phyloP scores from a whole-genome alignment of 2,888 invertebrate genomes.

The Platerodrilus igneus region DNA sequence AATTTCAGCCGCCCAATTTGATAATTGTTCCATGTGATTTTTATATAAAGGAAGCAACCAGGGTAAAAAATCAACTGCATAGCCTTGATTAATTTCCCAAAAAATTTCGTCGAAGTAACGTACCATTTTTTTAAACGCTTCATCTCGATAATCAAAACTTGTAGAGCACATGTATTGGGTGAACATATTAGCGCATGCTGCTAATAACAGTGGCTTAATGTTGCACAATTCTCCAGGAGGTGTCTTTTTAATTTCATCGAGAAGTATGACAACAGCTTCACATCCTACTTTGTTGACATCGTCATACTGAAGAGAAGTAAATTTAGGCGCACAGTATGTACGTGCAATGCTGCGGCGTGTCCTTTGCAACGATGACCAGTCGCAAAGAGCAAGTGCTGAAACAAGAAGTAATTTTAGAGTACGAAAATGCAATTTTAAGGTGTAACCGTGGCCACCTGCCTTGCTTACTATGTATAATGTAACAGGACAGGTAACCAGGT shows the following conservation, averaged over 20 bases:
- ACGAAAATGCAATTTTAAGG: conserved; percentile 38
- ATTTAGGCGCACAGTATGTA: conserved; percentile 74
- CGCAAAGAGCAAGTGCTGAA: conserved; percentile 80
- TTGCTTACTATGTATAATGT: conserved; percentile 33
- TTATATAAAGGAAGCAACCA: conserved; percentile 72
- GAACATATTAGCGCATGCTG: conserved; percentile 80
- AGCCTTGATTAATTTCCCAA: conserved; percentile 88
- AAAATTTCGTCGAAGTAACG: conserved; percentile 78
- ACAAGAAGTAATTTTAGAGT: conserved; percentile 35
- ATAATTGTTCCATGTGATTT: conserved; percentile 62
- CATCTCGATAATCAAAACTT: conserved; percentile 65
- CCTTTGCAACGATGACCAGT: conserved; percentile 81
- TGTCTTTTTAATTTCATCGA: conserved; percentile 51
- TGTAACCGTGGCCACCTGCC: conserved; percentile 19
- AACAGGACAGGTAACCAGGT: too few relatives aligned
- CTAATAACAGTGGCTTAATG: conserved; percentile 67
- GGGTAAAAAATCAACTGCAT: conserved; percentile 80
- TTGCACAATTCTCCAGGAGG: conserved; percentile 51
- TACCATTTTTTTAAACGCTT: conserved; percentile 63
- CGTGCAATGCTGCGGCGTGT: conserved; percentile 73
- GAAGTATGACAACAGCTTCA: conserved; percentile 60
- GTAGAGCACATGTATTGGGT: conserved; percentile 82
- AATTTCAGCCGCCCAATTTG: conserved; percentile 65
- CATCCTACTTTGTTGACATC: conserved; percentile 68
- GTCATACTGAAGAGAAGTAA: conserved; percentile 65